Evolutionary conservation across 2,797 vertebrate genomes (phyloP), one percentile per base, ranked within the genome.

Genomic region (Perodicticus potto): DNA sequence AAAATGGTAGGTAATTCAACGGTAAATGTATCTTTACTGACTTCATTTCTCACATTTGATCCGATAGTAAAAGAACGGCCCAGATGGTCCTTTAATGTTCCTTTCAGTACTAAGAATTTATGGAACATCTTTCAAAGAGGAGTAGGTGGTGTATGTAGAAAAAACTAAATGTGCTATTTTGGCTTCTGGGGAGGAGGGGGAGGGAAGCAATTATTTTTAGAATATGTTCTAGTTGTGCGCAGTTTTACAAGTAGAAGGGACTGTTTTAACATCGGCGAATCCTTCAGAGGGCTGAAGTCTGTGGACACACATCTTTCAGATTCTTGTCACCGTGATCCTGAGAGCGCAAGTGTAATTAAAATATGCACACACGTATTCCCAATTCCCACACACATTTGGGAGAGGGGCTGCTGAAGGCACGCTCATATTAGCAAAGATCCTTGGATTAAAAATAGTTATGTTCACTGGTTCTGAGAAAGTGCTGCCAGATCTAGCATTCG

Each of bases 151-250:
- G 34, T 84, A 59, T 93, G 65, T 45, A 86, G 86, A 93, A 85
- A 96, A 95, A 97, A 97, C 93, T 92, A 92, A 96, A 87, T 94
- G 96, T 96, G 91, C 97, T 97, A 94, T 97, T 97, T 96, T 96
- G 93, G 89, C 93, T 97, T 90, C 72, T 88, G 74, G 67, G 84
- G 95, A 97, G 91, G 73, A 94, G 82, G 82, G 85, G 80, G 86
- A 92, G 80, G 57, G 89, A 89, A 76, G 88, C 81, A 76, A n/a
- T 96, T 97, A 97, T 97, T 98, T 97, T 97, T 98, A 97, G 97
- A 97, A 40, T 93, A 92, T 96, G 95, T 94, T 98, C 96, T 93
- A 94, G 94, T 97, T 97, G 94, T 73, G 76, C 69, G 69, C 77
- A 93, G 86, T 95, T 96, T 96, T 94, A 95, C 83, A 93, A 96